phyloP scores from a whole-genome alignment of 2,888 invertebrate species.

The Oasisia sp. region DNA sequence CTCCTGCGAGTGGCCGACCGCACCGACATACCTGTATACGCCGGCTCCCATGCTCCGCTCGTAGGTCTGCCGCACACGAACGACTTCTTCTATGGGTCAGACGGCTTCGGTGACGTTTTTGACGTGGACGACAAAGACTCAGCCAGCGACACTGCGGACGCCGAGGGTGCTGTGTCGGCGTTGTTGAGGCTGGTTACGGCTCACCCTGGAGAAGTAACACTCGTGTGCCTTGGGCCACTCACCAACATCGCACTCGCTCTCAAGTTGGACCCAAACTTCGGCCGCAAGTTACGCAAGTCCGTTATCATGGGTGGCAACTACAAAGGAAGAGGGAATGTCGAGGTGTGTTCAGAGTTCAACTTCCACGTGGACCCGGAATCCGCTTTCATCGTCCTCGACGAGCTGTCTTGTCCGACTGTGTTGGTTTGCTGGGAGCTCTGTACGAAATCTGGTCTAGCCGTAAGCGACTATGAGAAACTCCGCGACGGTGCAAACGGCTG shows the following conservation, averaged over 20 bases:
- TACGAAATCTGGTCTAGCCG: neutral
- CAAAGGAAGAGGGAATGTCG: constrained; percentile 72
- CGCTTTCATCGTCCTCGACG: constrained; percentile 77
- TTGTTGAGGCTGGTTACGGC: neutral
- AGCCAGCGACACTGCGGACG: neutral
- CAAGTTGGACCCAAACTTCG: constrained; percentile 76
- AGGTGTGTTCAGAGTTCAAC: constrained; percentile 78
- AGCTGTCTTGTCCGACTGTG: constrained; percentile 70
- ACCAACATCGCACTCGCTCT: constrained; percentile 83
- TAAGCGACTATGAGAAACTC: too few species aligned
- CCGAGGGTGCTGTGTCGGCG: neutral
- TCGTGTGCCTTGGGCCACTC: constrained; percentile 74
- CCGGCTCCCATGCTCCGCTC: neutral
- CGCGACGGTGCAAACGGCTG: too few species aligned
- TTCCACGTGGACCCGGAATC: constrained; percentile 83
- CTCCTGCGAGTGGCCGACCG: constrained; percentile 25
- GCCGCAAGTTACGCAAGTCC: constrained; percentile 74
- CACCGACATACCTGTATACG: constrained; percentile 21
- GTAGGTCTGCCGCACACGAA: neutral
- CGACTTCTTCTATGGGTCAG: neutral
- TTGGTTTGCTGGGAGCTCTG: constrained; percentile 78
- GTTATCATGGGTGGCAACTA: constrained; percentile 84
- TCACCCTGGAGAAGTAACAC: neutral
- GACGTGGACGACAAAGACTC: neutral
- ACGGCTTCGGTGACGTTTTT: neutral